A percentile compares a stretch with the other conserved stretches of the same genome.
Conservation (phyloP, 30 jellyfish, hydroid and myxozoan species). For the Mastigias papua region DNA sequence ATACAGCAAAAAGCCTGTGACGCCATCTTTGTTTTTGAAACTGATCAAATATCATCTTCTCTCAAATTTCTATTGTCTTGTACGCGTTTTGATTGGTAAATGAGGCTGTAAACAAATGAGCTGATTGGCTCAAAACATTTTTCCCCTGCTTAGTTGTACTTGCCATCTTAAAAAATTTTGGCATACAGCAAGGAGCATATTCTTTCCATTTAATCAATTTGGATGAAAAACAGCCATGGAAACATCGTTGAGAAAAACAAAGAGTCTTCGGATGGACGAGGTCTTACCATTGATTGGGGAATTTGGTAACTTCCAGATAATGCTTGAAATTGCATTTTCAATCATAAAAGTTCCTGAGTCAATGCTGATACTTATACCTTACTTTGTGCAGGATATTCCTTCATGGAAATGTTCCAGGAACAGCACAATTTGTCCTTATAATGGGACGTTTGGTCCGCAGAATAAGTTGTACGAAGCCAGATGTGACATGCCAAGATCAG, state of each 20-base stretch:
- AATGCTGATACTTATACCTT: conserved; percentile 74
- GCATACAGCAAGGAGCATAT: no score
- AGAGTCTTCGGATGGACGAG: conserved; percentile 62
- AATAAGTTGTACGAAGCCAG: conserved; percentile 39
- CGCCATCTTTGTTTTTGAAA: no score
- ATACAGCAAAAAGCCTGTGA: no score
- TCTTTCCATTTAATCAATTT: no score
- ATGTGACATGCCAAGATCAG: conserved; percentile 73
- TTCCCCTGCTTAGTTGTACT: no score
- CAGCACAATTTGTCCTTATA: conserved; percentile 86
- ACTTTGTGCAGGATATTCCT: conserved; percentile 92
- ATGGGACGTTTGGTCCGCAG: conserved; percentile 42
- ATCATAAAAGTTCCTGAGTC: conserved; percentile 81
- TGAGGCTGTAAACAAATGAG: no score
- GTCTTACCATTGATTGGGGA: conserved; percentile 93
- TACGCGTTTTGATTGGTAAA: no score
- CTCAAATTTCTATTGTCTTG: no score
- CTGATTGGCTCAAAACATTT: no score
- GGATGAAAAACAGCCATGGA: no score
- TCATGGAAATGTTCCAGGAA: conserved; percentile 91
- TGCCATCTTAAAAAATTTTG: no score
- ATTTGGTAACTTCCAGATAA: conserved; percentile 88
- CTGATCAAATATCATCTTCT: no score
- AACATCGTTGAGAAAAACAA: background rate
- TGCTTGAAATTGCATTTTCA: conserved; percentile 76